Conservation (phyloP, 2,113 vertebrate species). For the Pangasianodon gigas region DNA sequence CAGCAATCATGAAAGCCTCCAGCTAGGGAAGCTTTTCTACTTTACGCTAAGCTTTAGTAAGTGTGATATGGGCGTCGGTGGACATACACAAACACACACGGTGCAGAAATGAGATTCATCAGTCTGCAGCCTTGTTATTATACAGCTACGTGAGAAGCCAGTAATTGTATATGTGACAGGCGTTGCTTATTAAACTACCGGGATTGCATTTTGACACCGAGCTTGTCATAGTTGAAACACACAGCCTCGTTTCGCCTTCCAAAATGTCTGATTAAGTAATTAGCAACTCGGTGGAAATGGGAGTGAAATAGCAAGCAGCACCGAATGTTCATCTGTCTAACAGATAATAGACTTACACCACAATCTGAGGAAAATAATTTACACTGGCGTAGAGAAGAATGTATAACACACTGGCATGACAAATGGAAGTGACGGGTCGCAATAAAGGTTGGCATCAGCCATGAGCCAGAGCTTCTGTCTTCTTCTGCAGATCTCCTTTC, state of each 20-base stretch:
- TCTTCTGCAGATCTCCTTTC: background rate
- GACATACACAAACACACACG: background rate
- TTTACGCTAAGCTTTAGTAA: conserved; percentile 9
- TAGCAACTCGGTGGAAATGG: conserved; percentile 42
- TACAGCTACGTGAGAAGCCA: conserved; percentile 1
- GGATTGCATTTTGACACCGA: background rate
- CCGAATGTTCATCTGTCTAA: background rate
- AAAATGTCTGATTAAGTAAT: conserved; percentile 42
- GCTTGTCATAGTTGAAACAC: background rate
- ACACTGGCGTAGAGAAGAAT: conserved; percentile 33
- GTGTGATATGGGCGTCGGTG: background rate
- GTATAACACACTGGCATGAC: background rate
- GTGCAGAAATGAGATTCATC: conserved; percentile 29
- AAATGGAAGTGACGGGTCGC: background rate
- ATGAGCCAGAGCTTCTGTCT: background rate
- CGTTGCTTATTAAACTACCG: background rate
- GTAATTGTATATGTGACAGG: conserved; percentile 13
- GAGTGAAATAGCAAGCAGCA: conserved; percentile 36
- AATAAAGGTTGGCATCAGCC: background rate
- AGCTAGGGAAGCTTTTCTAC: background rate
- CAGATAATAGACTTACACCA: conserved; percentile 30
- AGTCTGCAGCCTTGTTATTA: background rate
- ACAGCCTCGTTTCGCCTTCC: background rate
- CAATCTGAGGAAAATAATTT: conserved; percentile 37
- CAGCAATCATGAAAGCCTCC: background rate